A percentile compares a stretch with the other conserved stretches of the same genome.
phyloP scores from a whole-genome alignment of 2,888 invertebrate genomes.

The Entomobrya multifasciata region DNA sequence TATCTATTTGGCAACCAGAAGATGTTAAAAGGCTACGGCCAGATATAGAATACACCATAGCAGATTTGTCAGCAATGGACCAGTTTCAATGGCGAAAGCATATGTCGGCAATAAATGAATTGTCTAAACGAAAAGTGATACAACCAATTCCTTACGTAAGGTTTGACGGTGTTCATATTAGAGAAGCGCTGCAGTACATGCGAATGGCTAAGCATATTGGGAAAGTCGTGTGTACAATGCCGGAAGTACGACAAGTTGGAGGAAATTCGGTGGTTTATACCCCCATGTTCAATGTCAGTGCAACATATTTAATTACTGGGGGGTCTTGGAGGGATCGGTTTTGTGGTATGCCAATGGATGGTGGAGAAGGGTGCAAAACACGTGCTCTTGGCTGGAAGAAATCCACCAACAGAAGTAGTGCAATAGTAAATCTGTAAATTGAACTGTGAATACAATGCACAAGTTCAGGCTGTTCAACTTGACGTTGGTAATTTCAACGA shows the following conservation, averaged over 20 bases:
- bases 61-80: neutral
- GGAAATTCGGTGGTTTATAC: slow-evolving; percentile 35
- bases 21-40: slow-evolving; percentile 31
- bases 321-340: slow-evolving; percentile 73
- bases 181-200: slow-evolving; percentile 28
- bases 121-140: neutral
- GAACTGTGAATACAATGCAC: neutral
- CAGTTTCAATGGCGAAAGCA: neutral
- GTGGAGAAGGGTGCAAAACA: slow-evolving; percentile 64
- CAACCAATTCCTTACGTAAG: slow-evolving; percentile 15
- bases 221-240: slow-evolving; percentile 70
- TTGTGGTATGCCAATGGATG: slow-evolving; percentile 74
- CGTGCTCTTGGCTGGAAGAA: slow-evolving; percentile 62
- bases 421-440: slow-evolving; percentile 29
- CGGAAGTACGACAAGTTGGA: slow-evolving; percentile 49
- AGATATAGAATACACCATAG: slow-evolving; percentile 22
- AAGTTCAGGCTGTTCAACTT: slow-evolving; percentile 42
- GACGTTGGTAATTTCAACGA: slow-evolving; percentile 63
- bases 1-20: slow-evolving; percentile 24
- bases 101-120: neutral
- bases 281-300: slow-evolving; percentile 59
- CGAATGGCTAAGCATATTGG: slow-evolving; percentile 63
- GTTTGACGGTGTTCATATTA: slow-evolving; percentile 14
- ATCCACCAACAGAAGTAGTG: slow-evolving; percentile 27
- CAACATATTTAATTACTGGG: slow-evolving; percentile 74